Evolutionary conservation across 2,113 vertebrate genomes (phyloP).

Genomic region (Coryphaenoides rupestris): DNA sequence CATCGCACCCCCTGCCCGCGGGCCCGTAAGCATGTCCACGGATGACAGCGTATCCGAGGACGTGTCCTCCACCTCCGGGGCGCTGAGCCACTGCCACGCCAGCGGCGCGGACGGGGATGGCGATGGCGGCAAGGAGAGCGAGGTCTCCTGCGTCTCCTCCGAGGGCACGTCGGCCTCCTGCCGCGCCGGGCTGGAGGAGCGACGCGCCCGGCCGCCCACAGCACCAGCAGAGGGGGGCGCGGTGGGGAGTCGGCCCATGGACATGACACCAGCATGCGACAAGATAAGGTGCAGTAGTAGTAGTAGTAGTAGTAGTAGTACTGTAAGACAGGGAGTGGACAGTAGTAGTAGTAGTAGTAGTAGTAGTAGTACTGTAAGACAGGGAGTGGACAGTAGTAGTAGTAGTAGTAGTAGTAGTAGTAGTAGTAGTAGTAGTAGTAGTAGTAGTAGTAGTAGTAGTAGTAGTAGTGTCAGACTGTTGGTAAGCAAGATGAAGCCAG

Average conservation of each 20-base stretch:
- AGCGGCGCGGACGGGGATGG: slow-evolving; percentile 58
- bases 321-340: too few species aligned
- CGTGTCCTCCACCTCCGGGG: slow-evolving; percentile 67
- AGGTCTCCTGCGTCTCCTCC: slow-evolving; percentile 67
- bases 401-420: too few species aligned
- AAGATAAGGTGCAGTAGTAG: slow-evolving; percentile 66
- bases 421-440: too few species aligned
- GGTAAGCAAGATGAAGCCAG: too few species aligned
- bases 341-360: too few species aligned
- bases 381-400: too few species aligned
- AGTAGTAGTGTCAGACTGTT: too few species aligned
- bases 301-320: too few species aligned
- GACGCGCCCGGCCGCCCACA: slow-evolving; percentile 56
- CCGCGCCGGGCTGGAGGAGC: slow-evolving; percentile 70
- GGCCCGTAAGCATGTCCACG: slow-evolving; percentile 77
- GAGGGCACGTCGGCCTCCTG: slow-evolving; percentile 72
- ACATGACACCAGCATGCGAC: slow-evolving; percentile 62
- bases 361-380: too few species aligned
- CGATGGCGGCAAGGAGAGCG: slow-evolving; percentile 62
- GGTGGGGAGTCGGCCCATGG: slow-evolving; percentile 51
- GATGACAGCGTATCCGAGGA: slow-evolving; percentile 81
- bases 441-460: too few species aligned
- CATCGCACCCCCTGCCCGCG: slow-evolving; percentile 40
- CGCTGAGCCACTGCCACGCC: slow-evolving; percentile 63
- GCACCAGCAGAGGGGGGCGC: slow-evolving; percentile 57